phyloP scores from a whole-genome alignment of 2,797 vertebrate species.

The Mormyrops attenuatus region DNA sequence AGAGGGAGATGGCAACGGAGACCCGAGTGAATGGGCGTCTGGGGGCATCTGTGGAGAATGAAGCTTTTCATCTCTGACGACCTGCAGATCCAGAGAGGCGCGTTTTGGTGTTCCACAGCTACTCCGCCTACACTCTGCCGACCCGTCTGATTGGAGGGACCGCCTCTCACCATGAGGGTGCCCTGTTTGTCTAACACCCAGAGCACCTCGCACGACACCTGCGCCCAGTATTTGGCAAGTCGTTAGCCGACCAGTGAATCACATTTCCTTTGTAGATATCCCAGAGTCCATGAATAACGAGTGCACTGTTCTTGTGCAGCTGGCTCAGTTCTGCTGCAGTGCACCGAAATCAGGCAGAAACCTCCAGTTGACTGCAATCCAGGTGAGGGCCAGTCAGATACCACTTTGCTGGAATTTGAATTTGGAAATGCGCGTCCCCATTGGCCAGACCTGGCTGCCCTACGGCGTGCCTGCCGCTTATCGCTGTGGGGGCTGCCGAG shows the following conservation, averaged over 20 bases:
- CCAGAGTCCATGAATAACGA: background rate
- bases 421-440: background rate
- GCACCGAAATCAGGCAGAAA: background rate
- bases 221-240: background rate
- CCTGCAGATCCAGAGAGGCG: background rate
- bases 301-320: background rate
- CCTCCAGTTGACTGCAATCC: background rate
- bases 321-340: background rate
- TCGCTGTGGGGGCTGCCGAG: background rate
- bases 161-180: background rate
- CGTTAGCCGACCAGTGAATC: background rate
- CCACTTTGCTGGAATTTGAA: background rate
- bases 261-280: background rate
- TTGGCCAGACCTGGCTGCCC: background rate
- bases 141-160: background rate
- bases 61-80: conserved; percentile 29
- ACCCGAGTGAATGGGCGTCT: conserved; percentile 23
- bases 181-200: background rate
- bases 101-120: background rate
- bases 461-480: background rate
- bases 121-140: background rate
- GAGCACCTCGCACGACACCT: background rate
- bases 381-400: background rate
- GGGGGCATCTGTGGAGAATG: conserved; percentile 27
- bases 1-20: conserved; percentile 25